Evolutionary conservation across 2,888 invertebrate species (phyloP), one percentile per base, ranked within the genome.

Genomic region (Drosophila robusta): DNA sequence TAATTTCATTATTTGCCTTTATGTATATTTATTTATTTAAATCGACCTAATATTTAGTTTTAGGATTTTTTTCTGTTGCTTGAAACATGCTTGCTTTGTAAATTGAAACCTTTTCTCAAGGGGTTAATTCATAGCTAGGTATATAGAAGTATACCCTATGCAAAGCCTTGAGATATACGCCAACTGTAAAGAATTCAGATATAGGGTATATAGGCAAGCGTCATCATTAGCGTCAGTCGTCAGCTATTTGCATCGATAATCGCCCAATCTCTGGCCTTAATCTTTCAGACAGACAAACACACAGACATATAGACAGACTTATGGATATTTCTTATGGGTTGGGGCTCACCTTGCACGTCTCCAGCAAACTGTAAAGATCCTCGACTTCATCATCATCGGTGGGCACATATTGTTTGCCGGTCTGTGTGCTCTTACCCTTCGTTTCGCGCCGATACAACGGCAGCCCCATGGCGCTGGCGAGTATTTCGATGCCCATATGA

Each of bases 361-460:
- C 91, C 49, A 99, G 93, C 62, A 99, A 94, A 81, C 95, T 94
- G 92, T 95, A 98, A 36, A 99, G 94, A 93, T 99, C 99, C 93
- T 99, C 99, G 41, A 99, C 99, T 94, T 99, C 99, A 93, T 98
- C 98, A 88, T 96, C 95, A 36, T 95, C 95, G 24, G 96, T 96
- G 57, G 96, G 96, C 56, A 94, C 93, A 92, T 98, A 98, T 82
- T 95, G 94, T 91, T 96, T 95, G 51, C 95, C 96, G 87, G 95
- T 95, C 92, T 96, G 95, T 52, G 96, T 93, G n/a, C 98, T 96
- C 75, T 94, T 94, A 39, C 99, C 99, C 80, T 94, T 94, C 58
- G 99, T 99, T 69, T 94, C 94, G 83, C 95, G 95, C 69, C 97
- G 94, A 92, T 96, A 99, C 51, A 99, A 93, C 0, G 99, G 99